These are phyloP conservation scores for Elysia crispata DNA, from an alignment of 2,888 invertebrate species.

Conservation along the genomic window DNA sequence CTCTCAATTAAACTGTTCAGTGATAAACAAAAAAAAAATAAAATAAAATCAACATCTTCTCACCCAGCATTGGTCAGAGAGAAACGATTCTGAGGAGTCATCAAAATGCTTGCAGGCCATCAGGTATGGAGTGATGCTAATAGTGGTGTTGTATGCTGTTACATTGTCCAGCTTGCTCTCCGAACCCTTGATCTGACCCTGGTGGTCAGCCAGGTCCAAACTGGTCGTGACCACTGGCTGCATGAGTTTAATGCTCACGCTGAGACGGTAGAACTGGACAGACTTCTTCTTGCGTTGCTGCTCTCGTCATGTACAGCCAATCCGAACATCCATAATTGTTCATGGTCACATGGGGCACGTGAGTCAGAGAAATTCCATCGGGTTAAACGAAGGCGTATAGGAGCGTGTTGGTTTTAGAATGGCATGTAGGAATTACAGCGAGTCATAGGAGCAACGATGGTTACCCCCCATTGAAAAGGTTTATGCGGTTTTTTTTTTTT, in stretches of 20 bases:
- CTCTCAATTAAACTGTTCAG: no score
- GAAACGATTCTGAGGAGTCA: background rate
- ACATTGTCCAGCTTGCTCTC: background rate
- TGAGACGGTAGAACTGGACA: conserved; percentile 6
- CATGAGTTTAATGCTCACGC: background rate
- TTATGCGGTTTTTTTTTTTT: no score
- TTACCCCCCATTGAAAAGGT: no score
- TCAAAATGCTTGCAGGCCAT: conserved; percentile 39
- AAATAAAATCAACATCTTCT: background rate
- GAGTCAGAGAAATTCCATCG: no score
- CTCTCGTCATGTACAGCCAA: no score
- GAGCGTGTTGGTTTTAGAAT: no score
- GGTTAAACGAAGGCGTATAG: no score
- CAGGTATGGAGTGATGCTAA: conserved; percentile 1
- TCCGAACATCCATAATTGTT: no score
- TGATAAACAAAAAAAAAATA: background rate
- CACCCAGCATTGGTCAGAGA: conserved; percentile 31
- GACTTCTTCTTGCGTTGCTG: conserved; percentile 26
- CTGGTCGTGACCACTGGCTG: background rate
- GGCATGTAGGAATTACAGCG: background rate
- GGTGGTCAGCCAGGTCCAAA: background rate
- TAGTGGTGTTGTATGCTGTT: conserved; percentile 1
- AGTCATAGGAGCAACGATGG: background rate
- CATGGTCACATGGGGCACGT: no score
- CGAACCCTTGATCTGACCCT: background rate